Base-by-base conservation (phyloP, 2,888 invertebrate species). In the Chaitophorus viminalis region DNA sequence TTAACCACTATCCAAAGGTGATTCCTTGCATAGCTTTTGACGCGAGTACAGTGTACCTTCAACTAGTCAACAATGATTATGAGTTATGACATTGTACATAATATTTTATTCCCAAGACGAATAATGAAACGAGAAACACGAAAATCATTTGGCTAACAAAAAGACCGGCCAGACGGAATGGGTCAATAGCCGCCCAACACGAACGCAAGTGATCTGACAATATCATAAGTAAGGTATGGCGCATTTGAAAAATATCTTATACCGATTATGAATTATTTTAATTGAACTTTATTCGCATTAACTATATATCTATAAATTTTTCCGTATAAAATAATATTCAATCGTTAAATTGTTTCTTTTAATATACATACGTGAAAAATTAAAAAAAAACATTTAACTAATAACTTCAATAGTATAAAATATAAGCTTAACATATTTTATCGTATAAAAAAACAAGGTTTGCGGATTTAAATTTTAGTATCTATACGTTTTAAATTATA, bases 141-240 rank as follows among this genome's bases (percentile, higher is more conserved):
- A 70, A 70, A 31, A 72, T 33, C 31, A 72, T 72, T 70, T 70
- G 68, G 68, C 18, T 33, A 17, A 72, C 72, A 33, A 72, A 72
- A 72, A 72, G 18, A 33, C 72, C 72, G 31, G 72, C 17, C 31
- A 72, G 72, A 14, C 72, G 33, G 33, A 72, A 72, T 21, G 72
- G 72, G 72, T 72, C 72, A 31, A 68, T 25, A 72, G 18, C 31
- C 72, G 72, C 68, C n/a, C 68, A 9, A 25, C 68, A n/a, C 68
- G 29, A 6, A 60, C 4, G 25, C 60, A 60, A 70, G 72, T 33
- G 31, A 70, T 65, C 65, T n/a, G 18, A 65, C 68, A 8, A n/a
- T 29, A 29, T 14, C 5, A 29, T 21, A 60, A 8, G n/a, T 21
- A 60, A 29, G 68, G 9, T 70, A 70, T 29, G 68, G 33, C 2